Evolutionary conservation across 1,140 invertebrate genomes (phyloP).

Genomic region (Drosophila nigromelanica): DNA sequence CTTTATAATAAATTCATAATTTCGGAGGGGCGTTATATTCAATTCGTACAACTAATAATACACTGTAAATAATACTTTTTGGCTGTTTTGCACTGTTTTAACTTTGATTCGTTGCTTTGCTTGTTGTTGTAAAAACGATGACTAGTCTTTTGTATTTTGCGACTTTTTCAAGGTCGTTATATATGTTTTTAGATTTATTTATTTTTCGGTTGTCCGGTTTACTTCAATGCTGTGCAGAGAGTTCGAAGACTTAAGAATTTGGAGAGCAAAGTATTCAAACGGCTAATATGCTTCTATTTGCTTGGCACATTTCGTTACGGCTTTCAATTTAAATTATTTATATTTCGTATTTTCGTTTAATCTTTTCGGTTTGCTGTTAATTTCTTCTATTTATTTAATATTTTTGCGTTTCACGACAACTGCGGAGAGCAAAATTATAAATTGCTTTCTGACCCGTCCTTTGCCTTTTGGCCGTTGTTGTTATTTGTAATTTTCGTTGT

Average conservation of each 20-base stretch:
- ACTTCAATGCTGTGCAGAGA: background rate
- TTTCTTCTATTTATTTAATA: slow-evolving; percentile 35
- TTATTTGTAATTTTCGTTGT: slow-evolving; percentile 41
- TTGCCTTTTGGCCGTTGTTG: slow-evolving; percentile 16
- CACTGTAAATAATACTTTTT: slow-evolving; percentile 73
- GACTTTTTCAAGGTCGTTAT: slow-evolving; percentile 73
- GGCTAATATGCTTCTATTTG: background rate
- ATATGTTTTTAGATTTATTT: background rate
- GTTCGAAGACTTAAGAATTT: background rate
- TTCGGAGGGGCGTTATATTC: slow-evolving; percentile 51
- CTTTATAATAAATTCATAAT: slow-evolving; percentile 65
- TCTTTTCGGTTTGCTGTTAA: slow-evolving; percentile 51
- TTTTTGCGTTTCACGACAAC: background rate
- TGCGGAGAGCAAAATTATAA: background rate
- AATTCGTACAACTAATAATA: slow-evolving; percentile 64
- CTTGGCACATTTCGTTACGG: background rate
- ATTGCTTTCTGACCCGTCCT: slow-evolving; percentile 11
- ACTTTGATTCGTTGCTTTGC: slow-evolving; percentile 42
- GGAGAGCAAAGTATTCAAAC: background rate
- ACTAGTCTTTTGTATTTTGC: slow-evolving; percentile 60
- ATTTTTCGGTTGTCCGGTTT: slow-evolving; percentile 36
- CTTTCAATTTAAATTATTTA: slow-evolving; percentile 8
- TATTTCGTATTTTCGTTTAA: slow-evolving; percentile 49
- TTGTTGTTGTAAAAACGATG: slow-evolving; percentile 39
- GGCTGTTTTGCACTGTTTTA: slow-evolving; percentile 41